Evolutionary conservation across 2,797 vertebrate species (phyloP).

Genomic region (Zenarchopterus dispar): DNA sequence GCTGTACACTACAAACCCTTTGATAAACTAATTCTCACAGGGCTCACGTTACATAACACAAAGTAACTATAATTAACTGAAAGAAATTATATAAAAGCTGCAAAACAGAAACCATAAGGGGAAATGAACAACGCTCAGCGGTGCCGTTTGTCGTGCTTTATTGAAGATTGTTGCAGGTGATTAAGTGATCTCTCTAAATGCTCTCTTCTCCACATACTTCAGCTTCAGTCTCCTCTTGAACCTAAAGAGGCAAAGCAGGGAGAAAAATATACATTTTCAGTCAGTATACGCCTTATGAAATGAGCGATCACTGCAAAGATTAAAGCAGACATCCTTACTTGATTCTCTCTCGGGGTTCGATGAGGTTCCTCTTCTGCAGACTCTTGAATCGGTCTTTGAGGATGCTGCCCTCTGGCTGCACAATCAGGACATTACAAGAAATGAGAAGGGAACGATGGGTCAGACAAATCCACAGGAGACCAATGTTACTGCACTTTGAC

Average conservation of each 20-base stretch:
- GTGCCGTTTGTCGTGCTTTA: slow-evolving; percentile 23
- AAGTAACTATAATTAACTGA: background rate
- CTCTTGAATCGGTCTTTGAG: slow-evolving; percentile 94
- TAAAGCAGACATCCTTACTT: slow-evolving; percentile 82
- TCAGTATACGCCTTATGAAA: slow-evolving; percentile 13
- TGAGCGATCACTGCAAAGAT: slow-evolving; percentile 14
- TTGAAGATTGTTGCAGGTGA: slow-evolving; percentile 15
- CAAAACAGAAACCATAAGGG: background rate
- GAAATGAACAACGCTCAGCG: slow-evolving; percentile 1
- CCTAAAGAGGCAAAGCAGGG: slow-evolving; percentile 62
- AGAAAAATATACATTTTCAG: slow-evolving; percentile 2
- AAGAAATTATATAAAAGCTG: background rate
- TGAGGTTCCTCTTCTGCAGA: slow-evolving; percentile 91
- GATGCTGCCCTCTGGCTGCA: slow-evolving; percentile 91
- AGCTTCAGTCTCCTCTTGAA: slow-evolving; percentile 89
- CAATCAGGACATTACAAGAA: slow-evolving; percentile 39
- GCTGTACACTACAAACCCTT: slow-evolving; percentile 4
- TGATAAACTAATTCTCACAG: slow-evolving; percentile 5
- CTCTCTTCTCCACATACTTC: slow-evolving; percentile 91
- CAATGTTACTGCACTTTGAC: background rate
- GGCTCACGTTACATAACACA: slow-evolving; percentile 13
- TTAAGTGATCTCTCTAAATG: slow-evolving; percentile 89
- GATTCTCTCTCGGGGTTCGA: slow-evolving; percentile 91
- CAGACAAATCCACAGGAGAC: slow-evolving; percentile 10
- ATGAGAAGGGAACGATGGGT: background rate